Conservation (phyloP, 2,797 vertebrate species). For the Masticophis lateralis region DNA sequence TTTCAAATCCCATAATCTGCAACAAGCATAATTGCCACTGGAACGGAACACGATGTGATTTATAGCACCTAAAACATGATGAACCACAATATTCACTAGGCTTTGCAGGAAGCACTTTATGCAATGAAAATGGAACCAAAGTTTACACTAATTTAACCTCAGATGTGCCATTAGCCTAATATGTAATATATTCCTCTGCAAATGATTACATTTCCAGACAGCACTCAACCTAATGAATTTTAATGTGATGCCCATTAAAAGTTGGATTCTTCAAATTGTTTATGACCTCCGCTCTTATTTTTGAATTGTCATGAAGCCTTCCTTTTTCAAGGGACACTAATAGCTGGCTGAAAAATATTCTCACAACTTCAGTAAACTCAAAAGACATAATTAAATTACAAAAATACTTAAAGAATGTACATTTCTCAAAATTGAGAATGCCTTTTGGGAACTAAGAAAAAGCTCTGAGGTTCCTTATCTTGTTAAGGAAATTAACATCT, state of each 20-base stretch:
- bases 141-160: neutral
- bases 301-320: neutral
- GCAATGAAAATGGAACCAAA: neutral
- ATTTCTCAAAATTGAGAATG: neutral
- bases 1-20: neutral
- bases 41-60: neutral
- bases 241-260: conserved; percentile 13
- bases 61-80: neutral
- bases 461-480: neutral
- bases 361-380: neutral
- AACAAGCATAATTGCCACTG: neutral
- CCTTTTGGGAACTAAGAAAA: neutral
- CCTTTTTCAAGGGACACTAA: neutral
- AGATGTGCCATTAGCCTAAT: neutral
- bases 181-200: neutral
- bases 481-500: too few species aligned
- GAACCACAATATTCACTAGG: neutral
- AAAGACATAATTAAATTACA: neutral
- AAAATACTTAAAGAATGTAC: neutral
- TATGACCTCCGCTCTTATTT: conserved; percentile 3
- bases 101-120: too few species aligned
- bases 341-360: neutral
- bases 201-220: neutral
- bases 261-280: neutral
- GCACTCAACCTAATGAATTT: conserved; percentile 4